A percentile compares a stretch with the other conserved stretches of the same genome.
Evolutionary conservation across 2,888 invertebrate species (phyloP).

Genomic region (Torymus texanus): DNA sequence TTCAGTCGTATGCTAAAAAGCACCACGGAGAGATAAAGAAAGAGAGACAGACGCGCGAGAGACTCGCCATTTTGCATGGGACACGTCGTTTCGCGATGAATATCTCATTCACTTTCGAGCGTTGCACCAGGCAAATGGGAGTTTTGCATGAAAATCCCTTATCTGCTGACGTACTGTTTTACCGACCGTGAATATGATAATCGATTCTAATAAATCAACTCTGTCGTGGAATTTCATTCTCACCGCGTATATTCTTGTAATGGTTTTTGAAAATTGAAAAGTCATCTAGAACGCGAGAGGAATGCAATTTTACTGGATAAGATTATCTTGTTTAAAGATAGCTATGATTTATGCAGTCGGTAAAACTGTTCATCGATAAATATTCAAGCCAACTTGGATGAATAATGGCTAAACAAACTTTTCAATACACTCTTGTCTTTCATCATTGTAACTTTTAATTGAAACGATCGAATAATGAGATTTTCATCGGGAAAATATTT

Average conservation of each 20-base stretch:
- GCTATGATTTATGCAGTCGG: too few relatives aligned
- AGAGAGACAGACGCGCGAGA: conserved; percentile 30
- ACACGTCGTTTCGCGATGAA: conserved; percentile 1
- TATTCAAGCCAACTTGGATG: too few relatives aligned
- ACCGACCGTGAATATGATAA: not conserved
- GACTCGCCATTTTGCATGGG: conserved; percentile 37
- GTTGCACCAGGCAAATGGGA: not conserved
- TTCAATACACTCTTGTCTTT: not conserved
- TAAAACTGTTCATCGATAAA: too few relatives aligned
- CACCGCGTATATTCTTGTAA: too few relatives aligned
- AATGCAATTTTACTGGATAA: too few relatives aligned
- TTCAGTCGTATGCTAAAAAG: conserved; percentile 21
- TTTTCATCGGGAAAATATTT: conserved; percentile 23
- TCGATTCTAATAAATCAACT: not conserved
- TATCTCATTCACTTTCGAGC: conserved; percentile 8
- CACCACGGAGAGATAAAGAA: conserved; percentile 30
- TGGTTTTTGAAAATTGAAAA: too few relatives aligned
- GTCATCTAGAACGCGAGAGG: too few relatives aligned
- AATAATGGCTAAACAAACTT: not conserved
- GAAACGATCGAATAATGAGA: not conserved
- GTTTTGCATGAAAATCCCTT: conserved; percentile 7
- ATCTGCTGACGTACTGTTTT: not conserved
- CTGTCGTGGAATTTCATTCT: too few relatives aligned
- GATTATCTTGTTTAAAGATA: too few relatives aligned
- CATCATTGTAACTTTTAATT: not conserved